These are phyloP conservation scores for Drosophila emarginata DNA, from an alignment of 2,888 invertebrate genomes.

Conservation along the genomic window DNA sequence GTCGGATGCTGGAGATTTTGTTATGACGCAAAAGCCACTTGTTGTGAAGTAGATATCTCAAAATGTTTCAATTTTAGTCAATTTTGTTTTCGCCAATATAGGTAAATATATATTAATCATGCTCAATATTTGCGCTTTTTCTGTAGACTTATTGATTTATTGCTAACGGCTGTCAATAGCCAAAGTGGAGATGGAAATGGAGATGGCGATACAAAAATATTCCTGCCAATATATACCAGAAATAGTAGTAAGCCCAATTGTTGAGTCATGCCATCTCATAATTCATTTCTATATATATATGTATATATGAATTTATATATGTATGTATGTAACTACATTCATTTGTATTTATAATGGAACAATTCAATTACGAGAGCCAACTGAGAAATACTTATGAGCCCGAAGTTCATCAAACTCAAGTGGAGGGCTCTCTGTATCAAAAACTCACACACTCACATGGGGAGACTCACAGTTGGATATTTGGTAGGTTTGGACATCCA, in stretches of 20 bases:
- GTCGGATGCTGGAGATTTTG: conserved; percentile 36
- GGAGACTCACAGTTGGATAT: neutral
- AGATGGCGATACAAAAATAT: conserved; percentile 28
- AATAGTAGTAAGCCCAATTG: conserved; percentile 47
- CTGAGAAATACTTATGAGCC: conserved; percentile 52
- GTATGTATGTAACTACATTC: neutral
- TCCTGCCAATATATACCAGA: conserved; percentile 1
- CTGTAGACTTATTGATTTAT: conserved; percentile 61
- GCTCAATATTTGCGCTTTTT: conserved; percentile 26
- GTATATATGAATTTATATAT: neutral
- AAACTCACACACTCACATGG: neutral
- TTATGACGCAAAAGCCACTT: conserved; percentile 72
- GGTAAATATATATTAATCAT: conserved; percentile 15
- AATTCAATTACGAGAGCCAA: conserved; percentile 67
- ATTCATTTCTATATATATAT: conserved; percentile 6
- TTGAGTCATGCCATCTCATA: conserved; percentile 59
- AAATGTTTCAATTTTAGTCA: conserved; percentile 13
- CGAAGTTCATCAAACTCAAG: conserved; percentile 72
- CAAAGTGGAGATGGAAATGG: conserved; percentile 54
- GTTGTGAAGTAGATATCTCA: conserved; percentile 58
- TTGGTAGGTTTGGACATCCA: conserved; percentile 22
- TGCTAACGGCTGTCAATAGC: conserved; percentile 46
- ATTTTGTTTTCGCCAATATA: conserved; percentile 8
- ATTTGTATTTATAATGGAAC: conserved; percentile 58
- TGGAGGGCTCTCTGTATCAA: conserved; percentile 24